Percentiles rank a stretch among this genome's conserved stretches.
phyloP scores from a whole-genome alignment of 2,888 invertebrate genomes.

The Meiosimyza decipiens region DNA sequence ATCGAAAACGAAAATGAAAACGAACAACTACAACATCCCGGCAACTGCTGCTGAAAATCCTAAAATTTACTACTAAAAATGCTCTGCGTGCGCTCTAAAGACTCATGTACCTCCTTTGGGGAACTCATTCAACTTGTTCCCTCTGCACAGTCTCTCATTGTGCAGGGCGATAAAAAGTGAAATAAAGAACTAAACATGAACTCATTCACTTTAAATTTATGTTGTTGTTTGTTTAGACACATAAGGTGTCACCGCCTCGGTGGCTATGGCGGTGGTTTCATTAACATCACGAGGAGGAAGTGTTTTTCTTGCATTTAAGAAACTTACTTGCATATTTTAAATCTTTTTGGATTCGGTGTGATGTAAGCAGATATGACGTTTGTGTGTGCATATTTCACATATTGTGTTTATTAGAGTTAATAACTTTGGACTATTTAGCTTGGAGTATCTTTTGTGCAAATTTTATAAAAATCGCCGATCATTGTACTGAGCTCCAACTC shows the following conservation, averaged over 20 bases:
- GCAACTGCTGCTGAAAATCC: slow-evolving; percentile 23
- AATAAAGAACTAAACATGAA: not conserved
- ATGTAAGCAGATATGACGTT: not conserved
- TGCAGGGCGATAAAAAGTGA: not conserved
- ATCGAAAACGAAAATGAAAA: not conserved
- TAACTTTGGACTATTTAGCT: too few species aligned
- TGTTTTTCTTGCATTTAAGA: not conserved
- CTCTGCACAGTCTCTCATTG: too few species aligned
- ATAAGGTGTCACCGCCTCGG: slow-evolving; percentile 20
- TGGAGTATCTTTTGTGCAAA: too few species aligned
- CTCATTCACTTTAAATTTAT: slow-evolving; percentile 23
- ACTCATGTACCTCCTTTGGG: too few species aligned
- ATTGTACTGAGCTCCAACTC: too few species aligned
- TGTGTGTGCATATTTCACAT: too few species aligned
- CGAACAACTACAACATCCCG: not conserved
- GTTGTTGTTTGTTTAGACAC: slow-evolving; percentile 28
- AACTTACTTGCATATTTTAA: not conserved
- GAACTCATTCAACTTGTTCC: too few species aligned
- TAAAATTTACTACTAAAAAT: slow-evolving; percentile 20
- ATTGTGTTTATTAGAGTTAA: too few species aligned
- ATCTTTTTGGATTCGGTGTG: not conserved
- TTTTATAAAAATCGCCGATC: too few species aligned
- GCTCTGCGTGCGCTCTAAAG: not conserved
- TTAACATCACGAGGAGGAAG: slow-evolving; percentile 17
- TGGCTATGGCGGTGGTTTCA: not conserved